Base-by-base conservation (phyloP, 1,140 invertebrate genomes). In the Polyergus mexicanus region DNA sequence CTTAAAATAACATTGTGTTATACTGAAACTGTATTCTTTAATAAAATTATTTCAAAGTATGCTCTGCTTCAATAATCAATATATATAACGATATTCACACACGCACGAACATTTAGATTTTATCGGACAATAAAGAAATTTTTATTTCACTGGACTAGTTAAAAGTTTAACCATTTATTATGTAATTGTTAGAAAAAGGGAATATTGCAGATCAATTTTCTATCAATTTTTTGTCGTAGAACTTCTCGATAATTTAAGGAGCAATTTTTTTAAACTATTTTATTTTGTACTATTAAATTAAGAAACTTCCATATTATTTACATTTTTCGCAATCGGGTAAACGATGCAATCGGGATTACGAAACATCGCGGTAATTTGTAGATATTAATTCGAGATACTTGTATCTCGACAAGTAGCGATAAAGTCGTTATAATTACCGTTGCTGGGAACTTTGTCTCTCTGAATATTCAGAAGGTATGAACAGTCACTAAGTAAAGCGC, bases 391-490 rank as follows among this genome's bases (percentile, higher is more conserved):
- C 54, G 54, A n/a, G n/a, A n/a, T n/a, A n/a, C 35, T 32, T 71
- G 66, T 72, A 65, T 72, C 51, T 81, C 38, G 58, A 25, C 76
- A 68, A 78, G 62, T 78, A 54, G 54, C 32, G 44, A 13, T 78
- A 81, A 81, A 25, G 54, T 81, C 54, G 68, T 81, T 60, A 72
- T 71, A 81, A 81, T 81, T 81, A 81, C 77, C 25, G 65, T 38
- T 56, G 77, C 16, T 19, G 51, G 19, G 54, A 81, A 81, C 78
- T 81, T 81, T 44, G 35, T 69, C 22, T 54, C 47, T 51, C 47
- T 81, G 78, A 81, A 81, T 81, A 81, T 81, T 81, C 78, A 81
- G 19, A 10, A 60, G 66, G 7, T 81, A 72, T 56, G 65, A 80
- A 56, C 44, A 68, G 41, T 77, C 44, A 65, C 44, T 25, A 3